phyloP scores from a whole-genome alignment of 1,140 invertebrate genomes.

The Helicorthomorpha holstii region DNA sequence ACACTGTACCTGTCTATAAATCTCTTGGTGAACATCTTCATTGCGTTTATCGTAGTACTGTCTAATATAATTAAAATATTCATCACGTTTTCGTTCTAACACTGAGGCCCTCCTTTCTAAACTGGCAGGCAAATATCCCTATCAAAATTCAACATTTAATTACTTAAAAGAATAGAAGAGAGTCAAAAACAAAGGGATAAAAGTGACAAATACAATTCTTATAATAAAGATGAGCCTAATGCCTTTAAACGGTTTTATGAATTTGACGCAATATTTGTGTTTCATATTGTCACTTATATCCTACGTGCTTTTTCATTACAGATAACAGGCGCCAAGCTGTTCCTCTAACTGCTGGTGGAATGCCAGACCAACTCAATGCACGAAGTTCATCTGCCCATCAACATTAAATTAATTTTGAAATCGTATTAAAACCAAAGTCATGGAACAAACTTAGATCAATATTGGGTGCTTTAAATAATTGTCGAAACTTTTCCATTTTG shows the following conservation, averaged over 20 bases:
- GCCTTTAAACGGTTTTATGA: no score
- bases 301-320: conserved; percentile 27
- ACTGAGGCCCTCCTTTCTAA: conserved; percentile 64
- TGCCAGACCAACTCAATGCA: conserved; percentile 86
- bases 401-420: conserved; percentile 1
- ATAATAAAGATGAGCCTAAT: no score
- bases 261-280: no score
- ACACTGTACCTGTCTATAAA: conserved; percentile 58
- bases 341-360: conserved; percentile 64
- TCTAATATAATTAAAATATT: conserved; percentile 86
- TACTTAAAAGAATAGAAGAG: no score
- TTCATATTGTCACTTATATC: neutral
- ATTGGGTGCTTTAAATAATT: conserved; percentile 48
- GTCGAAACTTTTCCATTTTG: conserved; percentile 66
- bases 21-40: conserved; percentile 83
- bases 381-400: conserved; percentile 51
- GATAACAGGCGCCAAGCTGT: conserved; percentile 56
- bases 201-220: no score
- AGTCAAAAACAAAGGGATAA: no score
- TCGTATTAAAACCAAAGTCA: neutral
- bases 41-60: conserved; percentile 90
- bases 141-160: no score
- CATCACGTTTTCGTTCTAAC: conserved; percentile 74
- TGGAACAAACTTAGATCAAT: conserved; percentile 42
- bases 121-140: conserved; percentile 83